Base-by-base conservation (phyloP, 2,888 invertebrate species). In the Blastobasis lacticolella region DNA sequence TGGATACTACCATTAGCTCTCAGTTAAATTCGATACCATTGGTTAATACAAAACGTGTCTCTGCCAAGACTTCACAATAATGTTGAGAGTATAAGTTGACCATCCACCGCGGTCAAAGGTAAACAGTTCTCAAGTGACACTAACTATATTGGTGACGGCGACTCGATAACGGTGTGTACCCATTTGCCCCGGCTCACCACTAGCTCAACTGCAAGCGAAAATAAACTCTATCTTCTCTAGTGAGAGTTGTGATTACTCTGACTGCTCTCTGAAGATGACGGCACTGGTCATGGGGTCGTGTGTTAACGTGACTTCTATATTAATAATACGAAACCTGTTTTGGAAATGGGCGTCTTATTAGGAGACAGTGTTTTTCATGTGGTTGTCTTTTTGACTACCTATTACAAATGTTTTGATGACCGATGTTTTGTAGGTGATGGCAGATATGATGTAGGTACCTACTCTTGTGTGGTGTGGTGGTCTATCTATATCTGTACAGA, bases 91-190 rank as follows among this genome's bases (percentile, higher is more conserved):
- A 45, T 23, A 45, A 10, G 45, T 49, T 43, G 37, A 43, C 36
- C n/a, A 55, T 60, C 59, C 54, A 40, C 59, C 58, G 59, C 62
- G 69, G 69, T 70, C 69, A 73, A 67, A 73, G 66, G 69, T 70
- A 72, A 71, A 68, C 64, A 66, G 57, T 61, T 67, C 67, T 69
- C 66, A 73, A 71, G 65, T 62, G 62, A 66, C 63, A 78, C 73
- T 77, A 78, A 38, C 40, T 40, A 45, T 50, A 50, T 81, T 76
- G 74, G 67, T 67, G 71, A 71, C 73, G 75, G 80, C 73, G 82
- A 84, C 83, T 82, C 69, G 75, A 71, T 68, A 86, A 86, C 86
- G 85, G 85, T 63, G 59, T 62, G 78, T 67, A 69, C 83, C 75
- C 76, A 78, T 81, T 84, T 75, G 71, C 73, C 61, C 67, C 60